Base-by-base conservation (phyloP, 2,797 vertebrate genomes). In the Limnodromus scolopaceus region DNA sequence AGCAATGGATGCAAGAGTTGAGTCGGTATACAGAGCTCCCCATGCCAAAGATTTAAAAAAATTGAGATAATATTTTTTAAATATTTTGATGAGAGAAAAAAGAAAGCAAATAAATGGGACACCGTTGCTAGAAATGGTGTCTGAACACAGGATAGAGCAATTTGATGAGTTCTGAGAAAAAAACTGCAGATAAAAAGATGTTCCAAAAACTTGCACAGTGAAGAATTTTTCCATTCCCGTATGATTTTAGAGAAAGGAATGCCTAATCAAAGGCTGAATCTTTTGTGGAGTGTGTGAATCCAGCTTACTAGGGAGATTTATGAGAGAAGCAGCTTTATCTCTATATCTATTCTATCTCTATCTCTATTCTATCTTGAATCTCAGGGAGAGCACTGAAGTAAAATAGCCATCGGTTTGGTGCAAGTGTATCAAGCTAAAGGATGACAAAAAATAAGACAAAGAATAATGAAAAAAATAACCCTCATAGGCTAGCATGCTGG, bases 371-470 rank as follows among this genome's bases (percentile, higher is more conserved):
- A 11, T 43, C 30, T 32, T 64, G 78, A 92, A 91, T 93, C 91
- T 95, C 71, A 66, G 60, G 23, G 39, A 71, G 24, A 87, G 36
- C 24, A 38, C 39, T 85, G 85, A 89, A 83, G 30, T 93, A 77
- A 91, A 95, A 83, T 28, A 95, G 28, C 65, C 45, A 78, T 94
- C 61, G 24, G 34, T 88, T 86, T 90, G 48, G 57, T 90, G 68
- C 53, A 61, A 83, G n/a, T 51, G 23, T 58, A 51, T 91, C 51
- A 83, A 60, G 60, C 55, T 80, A 64, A 77, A 87, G 65, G 24
- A 93, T 89, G 66, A 68, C 57, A 89, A 81, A 71, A 93, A 95
- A 92, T 87, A 91, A 89, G 71, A 85, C 84, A 89, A 66, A 89
- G 27, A 93, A 74, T 87, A 93, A 89, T 66, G 61, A 64, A 66